These are phyloP conservation scores for Vanessa cardui DNA, from an alignment of 2,888 invertebrate genomes.

Conservation along the genomic window DNA sequence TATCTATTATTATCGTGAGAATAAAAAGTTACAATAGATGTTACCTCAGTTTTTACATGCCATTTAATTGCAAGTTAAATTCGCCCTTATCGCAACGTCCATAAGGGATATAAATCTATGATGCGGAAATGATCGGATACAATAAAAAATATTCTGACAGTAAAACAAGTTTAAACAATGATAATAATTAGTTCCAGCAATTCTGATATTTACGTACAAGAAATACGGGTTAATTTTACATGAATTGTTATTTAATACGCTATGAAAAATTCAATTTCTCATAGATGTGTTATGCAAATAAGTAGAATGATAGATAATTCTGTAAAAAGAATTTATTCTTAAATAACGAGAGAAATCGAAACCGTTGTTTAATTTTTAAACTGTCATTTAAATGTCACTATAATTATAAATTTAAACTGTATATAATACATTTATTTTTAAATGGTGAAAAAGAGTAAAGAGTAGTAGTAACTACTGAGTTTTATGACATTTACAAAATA, in stretches of 20 bases:
- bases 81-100: background rate
- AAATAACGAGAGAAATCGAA: too few relatives aligned
- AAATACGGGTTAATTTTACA: background rate
- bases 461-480: too few relatives aligned
- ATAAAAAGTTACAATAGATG: slow-evolving; percentile 4
- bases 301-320: background rate
- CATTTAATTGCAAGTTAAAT: background rate
- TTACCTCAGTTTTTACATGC: slow-evolving; percentile 7
- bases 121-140: background rate
- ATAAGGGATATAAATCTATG: background rate
- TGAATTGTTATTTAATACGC: background rate
- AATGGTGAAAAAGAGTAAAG: too few relatives aligned
- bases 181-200: background rate
- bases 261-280: slow-evolving; percentile 13
- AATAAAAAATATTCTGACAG: background rate
- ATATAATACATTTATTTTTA: too few relatives aligned
- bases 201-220: background rate
- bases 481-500: background rate
- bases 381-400: too few relatives aligned
- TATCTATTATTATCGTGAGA: slow-evolving; percentile 16
- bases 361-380: too few relatives aligned
- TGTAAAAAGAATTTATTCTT: background rate
- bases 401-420: too few relatives aligned
- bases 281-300: slow-evolving; percentile 20
- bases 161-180: background rate